Evolutionary conservation across 2,888 invertebrate species (phyloP), one percentile per base, ranked within the genome.

Genomic region (Apeira syringaria): DNA sequence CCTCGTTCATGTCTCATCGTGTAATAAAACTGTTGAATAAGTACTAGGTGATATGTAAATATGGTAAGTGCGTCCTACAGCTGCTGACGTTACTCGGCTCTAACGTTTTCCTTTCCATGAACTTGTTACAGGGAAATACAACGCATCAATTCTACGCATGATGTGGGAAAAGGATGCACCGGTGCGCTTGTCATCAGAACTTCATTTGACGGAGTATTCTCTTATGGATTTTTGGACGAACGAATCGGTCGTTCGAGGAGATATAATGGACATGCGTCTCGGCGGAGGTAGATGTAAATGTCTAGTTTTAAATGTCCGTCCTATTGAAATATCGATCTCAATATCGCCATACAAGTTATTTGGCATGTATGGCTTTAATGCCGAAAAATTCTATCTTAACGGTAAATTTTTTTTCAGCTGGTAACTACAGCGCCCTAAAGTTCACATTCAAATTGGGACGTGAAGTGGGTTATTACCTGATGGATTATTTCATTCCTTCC

Each of bases 401-500:
- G 4, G 3, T 3, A 13, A 7, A 13, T 55, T 53, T 22, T 36
- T 47, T 39, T 48, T 6, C 86, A 95, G 96, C 94, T 61, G 96
- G 96, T 12, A 95, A 96, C 74, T 96, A 95, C 78, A 96, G 96
- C 67, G 93, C 94, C 0, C 88, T 96, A 9, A 93, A 93, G 44
- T 95, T 97, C 65, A 94, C 94, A 2, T 95, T 96, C 61, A 94
- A 94, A 64, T 79, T 97, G 29, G 93, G 94, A 0, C 92, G 96
- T 29, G 96, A 96, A 84, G 95, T 96, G 54, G 96, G 96, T 13
- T 96, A 94, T 73, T 97, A 97, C 73, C 91, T 97, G 50, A 94
- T 97, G 94, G 96, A 97, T 65, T 97, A 96, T 71, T 97, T 96
- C 60, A 92, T 97, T 50, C 97, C 97, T 1, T 96, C 96, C 4